Evolutionary conservation across 2,797 vertebrate species (phyloP).

Genomic region (Prionace glauca): DNA sequence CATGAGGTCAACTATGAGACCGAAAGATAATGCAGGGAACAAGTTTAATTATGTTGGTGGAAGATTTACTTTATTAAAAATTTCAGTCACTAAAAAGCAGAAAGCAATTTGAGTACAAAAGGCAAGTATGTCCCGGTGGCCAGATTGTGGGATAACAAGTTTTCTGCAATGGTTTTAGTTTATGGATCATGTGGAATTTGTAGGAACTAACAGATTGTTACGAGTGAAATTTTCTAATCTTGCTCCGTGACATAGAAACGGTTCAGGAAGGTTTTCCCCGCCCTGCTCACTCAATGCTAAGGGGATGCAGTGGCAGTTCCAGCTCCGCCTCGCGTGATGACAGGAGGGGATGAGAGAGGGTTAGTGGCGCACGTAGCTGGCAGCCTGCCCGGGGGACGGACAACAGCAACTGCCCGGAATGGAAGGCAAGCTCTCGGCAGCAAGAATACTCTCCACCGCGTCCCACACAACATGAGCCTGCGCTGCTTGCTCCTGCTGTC

Average conservation of each 20-base stretch:
- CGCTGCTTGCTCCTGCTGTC: neutral
- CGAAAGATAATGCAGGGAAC: neutral
- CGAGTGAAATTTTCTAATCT: neutral
- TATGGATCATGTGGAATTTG: neutral
- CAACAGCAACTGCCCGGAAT: neutral
- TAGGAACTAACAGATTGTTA: neutral
- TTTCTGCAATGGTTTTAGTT: neutral
- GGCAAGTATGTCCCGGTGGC: neutral
- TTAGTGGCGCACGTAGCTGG: neutral
- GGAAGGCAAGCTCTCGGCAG: neutral
- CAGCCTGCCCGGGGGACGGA: neutral
- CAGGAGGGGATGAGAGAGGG: neutral
- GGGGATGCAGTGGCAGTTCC: neutral
- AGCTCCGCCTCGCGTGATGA: neutral
- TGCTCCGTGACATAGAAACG: neutral
- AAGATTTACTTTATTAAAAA: neutral
- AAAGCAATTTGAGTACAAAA: neutral
- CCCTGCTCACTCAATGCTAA: neutral
- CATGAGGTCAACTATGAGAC: neutral
- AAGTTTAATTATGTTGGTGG: neutral
- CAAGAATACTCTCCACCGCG: neutral
- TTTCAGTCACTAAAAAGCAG: neutral
- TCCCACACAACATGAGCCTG: slow-evolving; percentile 9
- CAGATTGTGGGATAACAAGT: neutral
- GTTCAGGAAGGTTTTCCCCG: neutral